Percentiles rank a stretch among this genome's conserved stretches.
These are phyloP conservation scores for Sarcophaga carnaria DNA, from an alignment of 2,888 invertebrate genomes.

Conservation along the genomic window DNA sequence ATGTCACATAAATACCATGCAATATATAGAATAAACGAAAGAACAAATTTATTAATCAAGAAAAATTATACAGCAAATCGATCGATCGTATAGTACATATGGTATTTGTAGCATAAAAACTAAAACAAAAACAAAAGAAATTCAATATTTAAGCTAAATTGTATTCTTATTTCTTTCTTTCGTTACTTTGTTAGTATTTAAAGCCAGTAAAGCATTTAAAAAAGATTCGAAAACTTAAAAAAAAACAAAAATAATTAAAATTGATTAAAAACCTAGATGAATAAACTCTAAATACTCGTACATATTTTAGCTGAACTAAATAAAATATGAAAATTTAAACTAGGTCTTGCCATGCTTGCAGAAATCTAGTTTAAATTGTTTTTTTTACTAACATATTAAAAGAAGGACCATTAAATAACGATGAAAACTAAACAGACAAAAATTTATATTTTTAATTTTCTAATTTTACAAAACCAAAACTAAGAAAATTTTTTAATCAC, in stretches of 20 bases:
- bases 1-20: conserved; percentile 29
- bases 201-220: conserved; percentile 67
- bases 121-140: background rate
- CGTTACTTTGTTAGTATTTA: conserved; percentile 23
- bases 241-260: conserved; percentile 11
- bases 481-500: no score
- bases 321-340: conserved; percentile 17
- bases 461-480: no score
- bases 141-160: conserved; percentile 44
- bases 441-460: background rate
- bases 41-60: background rate
- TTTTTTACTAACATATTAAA: conserved; percentile 42
- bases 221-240: conserved; percentile 21
- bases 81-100: background rate
- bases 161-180: conserved; percentile 36
- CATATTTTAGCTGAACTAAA: conserved; percentile 38
- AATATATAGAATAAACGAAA: no score
- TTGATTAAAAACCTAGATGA: conserved; percentile 5
- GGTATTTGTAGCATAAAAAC: conserved; percentile 13
- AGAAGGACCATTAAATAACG: conserved; percentile 57
- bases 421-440: background rate
- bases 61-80: background rate
- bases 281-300: conserved; percentile 22
- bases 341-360: conserved; percentile 6
- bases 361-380: conserved; percentile 17